These are phyloP conservation scores for Acleris holmiana DNA, from an alignment of 2,888 invertebrate genomes.

Conservation along the genomic window DNA sequence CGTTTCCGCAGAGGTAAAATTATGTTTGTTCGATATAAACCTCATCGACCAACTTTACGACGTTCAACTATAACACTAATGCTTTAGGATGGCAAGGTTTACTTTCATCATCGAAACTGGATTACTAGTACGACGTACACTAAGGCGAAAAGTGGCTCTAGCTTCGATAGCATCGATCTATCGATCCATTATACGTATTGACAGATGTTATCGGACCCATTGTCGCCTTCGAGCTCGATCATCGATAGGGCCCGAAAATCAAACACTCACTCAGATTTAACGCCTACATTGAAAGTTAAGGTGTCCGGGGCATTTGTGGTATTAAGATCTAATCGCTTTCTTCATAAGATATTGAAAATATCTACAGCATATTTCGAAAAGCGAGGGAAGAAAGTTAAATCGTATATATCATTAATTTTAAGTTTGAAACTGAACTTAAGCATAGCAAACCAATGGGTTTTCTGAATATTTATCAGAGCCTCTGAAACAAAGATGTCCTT, in stretches of 20 bases:
- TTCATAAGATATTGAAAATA: no score
- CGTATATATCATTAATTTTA: no score
- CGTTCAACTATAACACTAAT: not conserved
- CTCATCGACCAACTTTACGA: no score
- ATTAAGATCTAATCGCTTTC: no score
- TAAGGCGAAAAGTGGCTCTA: conserved; percentile 10
- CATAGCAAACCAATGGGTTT: no score
- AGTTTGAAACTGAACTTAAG: no score
- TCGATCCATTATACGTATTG: conserved; percentile 12
- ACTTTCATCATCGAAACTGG: not conserved
- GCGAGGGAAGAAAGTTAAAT: no score
- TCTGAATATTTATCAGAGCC: no score
- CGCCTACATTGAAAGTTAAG: conserved; percentile 6
- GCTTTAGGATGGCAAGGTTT: not conserved
- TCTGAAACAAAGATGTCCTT: no score
- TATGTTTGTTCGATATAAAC: no score
- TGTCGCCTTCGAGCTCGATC: conserved; percentile 13
- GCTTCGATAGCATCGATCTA: conserved; percentile 6
- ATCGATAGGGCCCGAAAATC: conserved; percentile 7
- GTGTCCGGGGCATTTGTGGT: not conserved
- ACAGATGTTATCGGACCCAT: conserved; percentile 19
- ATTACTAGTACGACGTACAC: not conserved
- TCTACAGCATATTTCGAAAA: no score
- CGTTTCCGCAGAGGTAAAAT: no score
- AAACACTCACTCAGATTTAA: not conserved